Base-by-base conservation (phyloP, 2,797 vertebrate genomes). In the Pachyuromys duprasi region DNA sequence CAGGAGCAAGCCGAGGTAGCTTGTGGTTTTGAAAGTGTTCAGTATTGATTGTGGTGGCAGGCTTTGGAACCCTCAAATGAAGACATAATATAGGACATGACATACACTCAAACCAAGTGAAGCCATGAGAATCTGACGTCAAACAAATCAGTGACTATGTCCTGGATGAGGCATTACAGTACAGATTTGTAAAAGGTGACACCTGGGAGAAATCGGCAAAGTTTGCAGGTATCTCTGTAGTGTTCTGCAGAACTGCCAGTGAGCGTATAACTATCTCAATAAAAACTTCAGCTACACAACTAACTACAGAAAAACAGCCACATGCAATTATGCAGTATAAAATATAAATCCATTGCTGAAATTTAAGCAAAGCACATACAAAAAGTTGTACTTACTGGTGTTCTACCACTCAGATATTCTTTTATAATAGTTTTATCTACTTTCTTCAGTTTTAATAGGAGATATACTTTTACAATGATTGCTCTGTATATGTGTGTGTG, bases 391-490 rank as follows among this genome's bases (percentile, higher is more conserved):
- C 62, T 83, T 62, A 81, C 26, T 74, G 36, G 26, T 20, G 69
- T 1, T 42, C 65, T 87, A 79, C 9, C 75, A 90, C 20, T 8
- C 57, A 92, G 91, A 96, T 89, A 91, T 57, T 42, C 39, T 94
- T 94, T 80, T 78, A 17, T 31, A 75, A 92, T 92, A 94, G 90
- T 97, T 74, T 82, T 2, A 82, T 86, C n/a, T 75, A 86, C 4
- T 89, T 74, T 28, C 24, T 78, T 86, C 74, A 62, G 76, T 91
- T 93, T 84, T 72, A 89, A 13, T 31, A 49, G 11, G 65, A 74
- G 17, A 91, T 15, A 42, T 39, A 79, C 1, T 18, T 70, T 93
- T 89, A 92, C 11, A 86, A 81, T 90, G 15, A 86, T 82, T 74
- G 94, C 74, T 15, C 94, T 74, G 7, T 80, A 8, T 75, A 7